phyloP scores from a whole-genome alignment of 2,797 vertebrate species.

The Xyrichtys novacula region DNA sequence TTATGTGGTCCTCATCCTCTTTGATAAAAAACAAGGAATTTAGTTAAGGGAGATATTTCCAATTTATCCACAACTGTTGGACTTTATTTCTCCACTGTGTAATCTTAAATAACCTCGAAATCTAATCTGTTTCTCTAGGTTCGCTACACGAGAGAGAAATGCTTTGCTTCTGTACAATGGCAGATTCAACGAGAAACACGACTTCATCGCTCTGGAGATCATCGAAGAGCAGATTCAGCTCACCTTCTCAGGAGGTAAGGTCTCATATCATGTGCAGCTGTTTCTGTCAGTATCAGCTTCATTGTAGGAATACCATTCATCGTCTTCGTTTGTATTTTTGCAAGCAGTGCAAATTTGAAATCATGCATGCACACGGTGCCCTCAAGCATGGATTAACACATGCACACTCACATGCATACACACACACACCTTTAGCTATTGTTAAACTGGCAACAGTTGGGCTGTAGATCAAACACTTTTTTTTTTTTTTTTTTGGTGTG shows the following conservation, averaged over 20 bases:
- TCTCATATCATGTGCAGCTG: neutral
- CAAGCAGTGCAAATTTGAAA: neutral
- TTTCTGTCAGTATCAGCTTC: constrained; percentile 21
- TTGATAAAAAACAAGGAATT: no score
- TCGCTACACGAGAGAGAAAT: constrained; percentile 92
- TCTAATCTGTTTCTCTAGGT: constrained; percentile 80
- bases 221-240: constrained; percentile 96
- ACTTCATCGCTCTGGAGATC: constrained; percentile 97
- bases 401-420: neutral
- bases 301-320: no score
- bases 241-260: constrained; percentile 93
- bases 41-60: no score
- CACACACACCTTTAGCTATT: constrained; percentile 31
- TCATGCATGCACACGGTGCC: no score
- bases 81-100: neutral
- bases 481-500: constrained; percentile 7
- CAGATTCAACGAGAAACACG: constrained; percentile 97
- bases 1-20: no score
- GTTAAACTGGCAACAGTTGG: constrained; percentile 27
- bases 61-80: no score
- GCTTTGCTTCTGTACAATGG: constrained; percentile 97
- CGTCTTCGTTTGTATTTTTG: no score
- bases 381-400: neutral
- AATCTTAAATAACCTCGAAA: neutral
- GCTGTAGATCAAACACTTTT: constrained; percentile 55